phyloP scores from a whole-genome alignment of 92 coral and sea anemone genomes.

The Isaurus tuberculatus region DNA sequence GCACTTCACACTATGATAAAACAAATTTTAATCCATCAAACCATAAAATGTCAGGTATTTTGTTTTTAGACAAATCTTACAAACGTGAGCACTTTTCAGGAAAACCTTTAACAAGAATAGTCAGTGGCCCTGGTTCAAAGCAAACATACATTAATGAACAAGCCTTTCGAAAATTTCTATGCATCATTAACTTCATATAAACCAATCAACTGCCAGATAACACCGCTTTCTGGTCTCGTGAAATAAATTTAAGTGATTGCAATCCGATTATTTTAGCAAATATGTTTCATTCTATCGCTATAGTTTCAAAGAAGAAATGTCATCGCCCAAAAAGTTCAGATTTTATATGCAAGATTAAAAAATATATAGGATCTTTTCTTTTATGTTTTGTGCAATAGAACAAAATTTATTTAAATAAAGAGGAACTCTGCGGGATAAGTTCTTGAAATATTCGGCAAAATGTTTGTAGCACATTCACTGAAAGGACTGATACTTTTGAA shows the following conservation, averaged over 20 bases:
- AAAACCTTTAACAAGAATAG: neutral
- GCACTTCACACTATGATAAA: no score
- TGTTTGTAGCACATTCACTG: no score
- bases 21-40: neutral
- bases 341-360: no score
- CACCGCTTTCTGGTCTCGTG: conserved; percentile 15
- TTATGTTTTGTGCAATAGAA: no score
- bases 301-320: no score
- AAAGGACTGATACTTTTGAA: no score
- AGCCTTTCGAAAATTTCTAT: conserved; percentile 11
- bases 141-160: neutral
- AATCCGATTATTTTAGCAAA: neutral
- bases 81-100: neutral
- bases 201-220: neutral
- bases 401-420: no score
- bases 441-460: no score
- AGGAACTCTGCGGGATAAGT: no score
- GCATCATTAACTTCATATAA: conserved; percentile 20
- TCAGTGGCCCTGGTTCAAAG: conserved; percentile 1
- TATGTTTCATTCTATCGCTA: no score
- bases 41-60: neutral
- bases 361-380: no score
- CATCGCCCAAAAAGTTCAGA: no score
- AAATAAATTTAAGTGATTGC: neutral
- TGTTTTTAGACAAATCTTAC: neutral